Evolutionary conservation across 2,113 vertebrate species (phyloP), one percentile per base, ranked within the genome.

Genomic region (Leiothrix lutea): DNA sequence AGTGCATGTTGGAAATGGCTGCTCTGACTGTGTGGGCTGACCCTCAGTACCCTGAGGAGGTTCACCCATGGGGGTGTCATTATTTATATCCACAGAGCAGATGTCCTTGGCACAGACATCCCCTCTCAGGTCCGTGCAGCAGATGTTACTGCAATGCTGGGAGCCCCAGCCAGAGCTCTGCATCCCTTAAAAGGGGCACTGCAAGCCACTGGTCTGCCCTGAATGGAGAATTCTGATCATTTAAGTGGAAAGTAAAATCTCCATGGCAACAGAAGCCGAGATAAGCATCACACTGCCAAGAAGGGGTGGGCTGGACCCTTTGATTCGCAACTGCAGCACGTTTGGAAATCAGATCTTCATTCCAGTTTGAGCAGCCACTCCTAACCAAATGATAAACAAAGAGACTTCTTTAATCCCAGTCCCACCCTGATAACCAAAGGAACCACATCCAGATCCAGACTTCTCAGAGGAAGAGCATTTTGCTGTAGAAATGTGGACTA

Each of bases 231-330:
- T 86, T 88, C 61, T 58, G 31, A 51, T 65, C 51, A 60, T 74
- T 89, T 92, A 93, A 74, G 22, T 74, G 38, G 71, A 91, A 86
- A 42, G 24, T n/a, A 94, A 92, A 90, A 67, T 88, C 82, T 90
- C 92, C 60, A 95, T 42, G 36, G 75, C 51, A 95, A 90, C 86
- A 57, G 48, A 92, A 67, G 21, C 33, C 33, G 18, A 36, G 62
- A 91, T 47, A 86, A 61, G 33, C 29, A 35, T 60, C 29, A 45
- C 2, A 3, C n/a, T 54, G n/a, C 25, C 36, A 71, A 42, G 28
- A 58, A 80, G 33, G 35, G n/a, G 11, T 21, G 13, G 38, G 40
- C 18, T 77, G 57, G 22, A 86, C 47, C 56, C 22, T 36, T 65
- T 7, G 3, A 38, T 66, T 73, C 0, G 0, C 33, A 75, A 3